phyloP scores from a whole-genome alignment of 2,113 vertebrate species.

The Rhagologus leucostigma region DNA sequence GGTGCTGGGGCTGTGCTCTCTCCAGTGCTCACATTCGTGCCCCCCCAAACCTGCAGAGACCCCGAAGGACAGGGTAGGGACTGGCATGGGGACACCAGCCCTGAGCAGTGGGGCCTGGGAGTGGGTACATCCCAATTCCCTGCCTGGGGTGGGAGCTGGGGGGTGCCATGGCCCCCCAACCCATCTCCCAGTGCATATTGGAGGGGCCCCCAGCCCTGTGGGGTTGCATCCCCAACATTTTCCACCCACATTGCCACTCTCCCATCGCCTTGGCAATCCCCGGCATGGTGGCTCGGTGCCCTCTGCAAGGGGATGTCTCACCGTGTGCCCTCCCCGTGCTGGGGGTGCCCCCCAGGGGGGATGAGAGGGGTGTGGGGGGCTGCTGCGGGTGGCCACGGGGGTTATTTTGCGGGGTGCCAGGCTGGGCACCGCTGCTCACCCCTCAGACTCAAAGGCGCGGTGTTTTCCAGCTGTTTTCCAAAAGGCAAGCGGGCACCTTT shows the following conservation, averaged over 20 bases:
- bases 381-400: background rate
- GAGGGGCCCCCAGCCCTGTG: background rate
- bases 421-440: background rate
- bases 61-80: rapidly evolving
- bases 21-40: rapidly evolving
- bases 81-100: background rate
- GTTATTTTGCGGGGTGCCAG: background rate
- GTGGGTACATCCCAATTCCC: background rate
- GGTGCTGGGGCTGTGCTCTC: rapidly evolving
- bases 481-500: background rate
- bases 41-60: background rate
- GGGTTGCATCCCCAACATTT: background rate
- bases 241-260: background rate
- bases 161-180: rapidly evolving
- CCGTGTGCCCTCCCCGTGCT: background rate
- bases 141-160: background rate
- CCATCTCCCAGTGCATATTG: rapidly evolving
- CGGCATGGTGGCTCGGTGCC: background rate
- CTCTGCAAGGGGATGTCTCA: background rate
- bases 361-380: background rate
- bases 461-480: background rate
- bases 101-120: background rate
- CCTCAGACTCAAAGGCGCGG: background rate
- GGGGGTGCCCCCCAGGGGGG: background rate
- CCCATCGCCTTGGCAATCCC: slow-evolving; percentile 60